Evolutionary conservation across 2,797 vertebrate genomes (phyloP).

Genomic region (Leptatherina wallacei): DNA sequence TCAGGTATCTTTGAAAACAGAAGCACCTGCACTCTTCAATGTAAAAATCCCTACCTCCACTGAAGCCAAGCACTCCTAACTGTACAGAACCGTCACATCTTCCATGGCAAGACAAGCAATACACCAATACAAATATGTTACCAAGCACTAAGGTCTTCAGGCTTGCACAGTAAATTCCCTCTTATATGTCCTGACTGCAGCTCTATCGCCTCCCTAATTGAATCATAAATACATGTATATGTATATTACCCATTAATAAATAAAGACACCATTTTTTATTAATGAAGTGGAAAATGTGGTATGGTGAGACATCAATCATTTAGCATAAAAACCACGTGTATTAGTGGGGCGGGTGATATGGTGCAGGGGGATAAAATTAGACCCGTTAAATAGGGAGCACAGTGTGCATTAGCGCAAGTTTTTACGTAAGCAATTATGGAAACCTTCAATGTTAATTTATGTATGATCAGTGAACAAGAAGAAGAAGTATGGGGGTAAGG

Average conservation of each 20-base stretch:
- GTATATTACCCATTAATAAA: constrained; percentile 83
- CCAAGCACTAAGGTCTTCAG: constrained; percentile 66
- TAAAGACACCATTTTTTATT: constrained; percentile 82
- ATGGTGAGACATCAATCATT: constrained; percentile 83
- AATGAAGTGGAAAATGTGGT: constrained; percentile 83
- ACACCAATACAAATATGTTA: constrained; percentile 57
- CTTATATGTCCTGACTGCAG: constrained; percentile 69
- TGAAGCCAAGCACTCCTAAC: background rate
- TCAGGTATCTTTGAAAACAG: background rate
- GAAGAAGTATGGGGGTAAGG: background rate
- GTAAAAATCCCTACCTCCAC: constrained; percentile 1
- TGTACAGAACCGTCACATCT: constrained; percentile 19
- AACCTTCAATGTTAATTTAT: constrained; percentile 85
- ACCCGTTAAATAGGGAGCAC: constrained; percentile 77
- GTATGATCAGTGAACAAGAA: constrained; percentile 79
- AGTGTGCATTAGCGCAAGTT: constrained; percentile 79
- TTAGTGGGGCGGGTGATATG: constrained; percentile 70
- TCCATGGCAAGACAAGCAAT: constrained; percentile 25
- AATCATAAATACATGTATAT: constrained; percentile 83
- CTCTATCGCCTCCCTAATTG: constrained; percentile 74
- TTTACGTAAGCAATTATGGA: constrained; percentile 85
- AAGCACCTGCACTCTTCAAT: background rate
- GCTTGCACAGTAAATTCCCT: constrained; percentile 62
- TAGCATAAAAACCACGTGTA: constrained; percentile 74
- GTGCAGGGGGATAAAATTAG: constrained; percentile 79